Evolutionary conservation across 2,113 vertebrate genomes (phyloP), one percentile per base, ranked within the genome.

Genomic region (Atherinomorus stipes): DNA sequence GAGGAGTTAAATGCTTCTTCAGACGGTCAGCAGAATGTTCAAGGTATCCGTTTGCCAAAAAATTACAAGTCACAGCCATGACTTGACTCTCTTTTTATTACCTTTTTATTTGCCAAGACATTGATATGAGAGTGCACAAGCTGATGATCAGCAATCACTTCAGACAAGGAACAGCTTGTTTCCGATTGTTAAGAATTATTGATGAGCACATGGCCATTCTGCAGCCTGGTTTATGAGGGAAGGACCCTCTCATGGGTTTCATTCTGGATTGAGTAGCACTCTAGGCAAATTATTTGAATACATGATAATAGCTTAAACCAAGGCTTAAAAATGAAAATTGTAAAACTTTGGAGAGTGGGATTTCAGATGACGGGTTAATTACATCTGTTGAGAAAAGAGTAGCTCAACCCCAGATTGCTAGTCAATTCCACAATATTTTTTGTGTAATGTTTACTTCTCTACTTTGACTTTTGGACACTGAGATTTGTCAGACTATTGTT

Each of bases 31-130:
- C 64, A 69, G 68, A 80, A 73, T 65, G 60, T 80, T 68, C 56
- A 23, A 56, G 37, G 40, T 34, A 64, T 73, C 67, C 45, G 40
- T 80, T 84, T 64, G 49, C 64, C 64, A 54, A 79, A 76, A 63
- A 56, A 31, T 37, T 37, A n/a, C 40, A 61, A 69, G 11, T 23
- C 28, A 73, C 54, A 63, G 51, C 40, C 42, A 51, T 40, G 51
- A 61, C 71, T 68, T 15, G 57, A 49, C 68, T 47, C 64, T 11
- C n/a, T 61, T 25, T 16, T 37, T 40, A 34, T 42, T 64, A 44
- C 47, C 44, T 58, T 57, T 72, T 63, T 13, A 28, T 60, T 56
- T 34, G 42, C 62, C 49, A 64, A 50, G 22, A 59, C n/a, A 19
- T 54, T 42, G 44, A 49, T 73, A 23, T 28, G 57, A 44, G 34